Evolutionary conservation across 2,888 invertebrate species (phyloP), one percentile per base, ranked within the genome.

Genomic region (Rhamphomyia laevipes): DNA sequence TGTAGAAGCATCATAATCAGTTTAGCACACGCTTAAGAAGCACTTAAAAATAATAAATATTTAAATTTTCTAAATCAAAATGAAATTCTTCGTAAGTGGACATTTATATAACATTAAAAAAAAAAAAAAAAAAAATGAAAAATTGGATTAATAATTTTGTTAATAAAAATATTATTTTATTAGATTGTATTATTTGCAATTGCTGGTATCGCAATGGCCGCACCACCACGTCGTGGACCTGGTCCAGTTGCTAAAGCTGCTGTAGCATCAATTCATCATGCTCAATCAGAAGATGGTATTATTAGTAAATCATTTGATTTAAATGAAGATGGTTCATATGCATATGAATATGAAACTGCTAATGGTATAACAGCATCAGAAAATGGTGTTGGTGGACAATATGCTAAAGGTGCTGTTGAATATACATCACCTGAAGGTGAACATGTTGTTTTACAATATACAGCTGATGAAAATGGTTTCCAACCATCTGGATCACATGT

Each of bases 391-490:
- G 61, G 49, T 15, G 58, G 65, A 11, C 64, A 63, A 49, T 61
- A 61, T 43, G 57, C 60, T 15, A 56, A 64, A 15, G 68, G 68
- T 15, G 53, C 47, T n/a, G 66, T 51, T 41, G 51, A 49, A 44
- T 66, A 60, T 58, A 37, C 59, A 7, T 59, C 63, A 0, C 66
- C 66, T 48, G 62, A 66, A 49, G 66, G 68, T 11, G 56, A 55
- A 31, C 59, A 58, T 12, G 46, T 66, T 17, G 49, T 56, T 1
- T 53, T 68, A 6, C 40, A 42, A 18, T 66, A 63, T 51, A 54
- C 59, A 18, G 66, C 66, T 47, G 58, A 66, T 54, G 66, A 65
- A 53, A 46, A 63, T 35, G 66, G 66, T 21, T 60, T 56, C 45
- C 59, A 62, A 46, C 61, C 64, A 33, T 17, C 21, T n/a, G 51